phyloP scores from a whole-genome alignment of 2,113 vertebrate species.

The Callionymus lyra region DNA sequence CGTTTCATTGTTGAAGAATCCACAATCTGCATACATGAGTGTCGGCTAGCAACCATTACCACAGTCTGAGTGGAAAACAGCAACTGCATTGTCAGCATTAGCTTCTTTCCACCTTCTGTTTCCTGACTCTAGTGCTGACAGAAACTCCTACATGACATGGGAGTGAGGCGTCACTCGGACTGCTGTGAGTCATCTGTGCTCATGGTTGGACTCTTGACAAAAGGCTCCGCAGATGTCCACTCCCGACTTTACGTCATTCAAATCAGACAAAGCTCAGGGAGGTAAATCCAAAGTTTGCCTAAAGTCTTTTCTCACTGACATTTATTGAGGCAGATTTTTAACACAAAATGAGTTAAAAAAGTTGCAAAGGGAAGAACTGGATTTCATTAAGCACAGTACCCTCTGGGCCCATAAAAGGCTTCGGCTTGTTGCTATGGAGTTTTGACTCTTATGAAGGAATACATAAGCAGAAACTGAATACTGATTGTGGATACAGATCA shows the following conservation, averaged over 20 bases:
- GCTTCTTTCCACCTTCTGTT: conserved; percentile 29
- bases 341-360: not conserved
- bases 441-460: conserved; percentile 31
- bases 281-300: conserved; percentile 1
- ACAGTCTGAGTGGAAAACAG: conserved; percentile 3
- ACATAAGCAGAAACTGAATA: conserved; percentile 47
- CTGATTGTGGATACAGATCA: conserved; percentile 43
- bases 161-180: conserved; percentile 18
- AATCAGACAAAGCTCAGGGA: conserved; percentile 6
- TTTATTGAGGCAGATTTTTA: conserved; percentile 26
- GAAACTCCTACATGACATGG: conserved; percentile 24
- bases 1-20: no score
- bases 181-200: conserved; percentile 9
- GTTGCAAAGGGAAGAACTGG: conserved; percentile 14
- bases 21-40: no score
- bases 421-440: conserved; percentile 62
- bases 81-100: conserved; percentile 24
- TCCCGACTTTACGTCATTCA: conserved; percentile 5
- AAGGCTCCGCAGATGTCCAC: conserved; percentile 2
- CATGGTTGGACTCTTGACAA: not conserved
- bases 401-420: conserved; percentile 42
- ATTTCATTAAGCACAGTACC: conserved; percentile 49
- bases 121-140: conserved; percentile 40
- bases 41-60: no score
- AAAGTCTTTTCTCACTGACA: conserved; percentile 11